These are phyloP conservation scores for Acipenser transmontanus DNA, from an alignment of 2,797 vertebrate genomes.

Conservation along the genomic window DNA sequence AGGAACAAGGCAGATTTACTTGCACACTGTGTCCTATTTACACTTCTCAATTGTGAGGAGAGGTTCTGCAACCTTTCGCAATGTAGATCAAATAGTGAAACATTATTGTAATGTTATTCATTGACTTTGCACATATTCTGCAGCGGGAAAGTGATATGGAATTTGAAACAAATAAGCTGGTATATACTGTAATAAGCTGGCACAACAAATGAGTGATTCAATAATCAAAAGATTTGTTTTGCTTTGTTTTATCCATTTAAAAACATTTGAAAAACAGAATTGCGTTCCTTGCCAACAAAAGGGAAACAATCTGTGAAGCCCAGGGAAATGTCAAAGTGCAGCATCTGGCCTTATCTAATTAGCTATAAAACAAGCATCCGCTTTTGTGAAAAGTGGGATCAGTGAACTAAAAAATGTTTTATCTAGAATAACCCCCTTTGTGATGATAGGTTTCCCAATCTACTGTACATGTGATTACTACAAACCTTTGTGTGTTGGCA, in stretches of 20 bases:
- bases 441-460: too few relatives aligned
- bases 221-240: too few relatives aligned
- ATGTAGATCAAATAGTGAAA: background rate
- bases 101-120: too few relatives aligned
- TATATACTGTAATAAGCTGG: too few relatives aligned
- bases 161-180: too few relatives aligned
- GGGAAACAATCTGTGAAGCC: background rate
- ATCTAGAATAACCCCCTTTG: too few relatives aligned
- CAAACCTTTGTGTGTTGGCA: too few relatives aligned
- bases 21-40: background rate
- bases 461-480: too few relatives aligned
- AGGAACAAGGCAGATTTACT: background rate
- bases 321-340: conserved; percentile 1
- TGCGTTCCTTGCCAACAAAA: background rate
- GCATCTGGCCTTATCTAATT: conserved; percentile 1
- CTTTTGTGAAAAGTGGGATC: too few relatives aligned
- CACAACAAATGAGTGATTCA: background rate
- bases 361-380: background rate
- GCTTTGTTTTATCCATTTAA: background rate
- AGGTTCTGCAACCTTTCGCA: background rate
- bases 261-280: background rate
- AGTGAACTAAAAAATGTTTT: background rate
- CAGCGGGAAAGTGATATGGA: too few relatives aligned
- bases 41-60: background rate
- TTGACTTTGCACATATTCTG: too few relatives aligned